These are phyloP conservation scores for Andrena minutula DNA, from an alignment of 2,888 invertebrate species.

Conservation along the genomic window DNA sequence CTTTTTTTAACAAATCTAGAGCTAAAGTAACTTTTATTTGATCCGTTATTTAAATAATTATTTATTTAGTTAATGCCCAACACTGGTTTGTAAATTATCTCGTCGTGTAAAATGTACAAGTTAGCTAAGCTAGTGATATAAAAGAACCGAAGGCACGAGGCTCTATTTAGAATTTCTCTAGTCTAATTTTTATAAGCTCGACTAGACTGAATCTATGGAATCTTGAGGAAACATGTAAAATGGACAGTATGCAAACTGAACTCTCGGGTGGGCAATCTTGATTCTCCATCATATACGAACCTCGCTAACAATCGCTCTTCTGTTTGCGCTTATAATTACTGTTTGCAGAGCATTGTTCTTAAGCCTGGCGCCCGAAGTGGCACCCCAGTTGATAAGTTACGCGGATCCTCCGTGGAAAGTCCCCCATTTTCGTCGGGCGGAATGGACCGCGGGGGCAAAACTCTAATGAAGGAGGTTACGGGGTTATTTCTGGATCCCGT, in stretches of 20 bases:
- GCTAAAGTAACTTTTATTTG: no score
- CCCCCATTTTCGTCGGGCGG: conserved; percentile 25
- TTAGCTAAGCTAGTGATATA: no score
- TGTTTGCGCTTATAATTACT: conserved; percentile 72
- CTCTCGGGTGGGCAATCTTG: conserved; percentile 32
- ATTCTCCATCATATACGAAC: conserved; percentile 47
- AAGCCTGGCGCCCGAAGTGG: conserved; percentile 44
- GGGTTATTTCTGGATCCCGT: conserved; percentile 24
- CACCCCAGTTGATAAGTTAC: conserved; percentile 62
- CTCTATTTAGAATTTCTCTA: no score
- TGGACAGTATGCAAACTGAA: conserved; percentile 21
- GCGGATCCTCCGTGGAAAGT: conserved; percentile 37
- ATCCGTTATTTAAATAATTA: no score
- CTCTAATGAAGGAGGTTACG: conserved; percentile 54
- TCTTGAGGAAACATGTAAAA: conserved; percentile 5
- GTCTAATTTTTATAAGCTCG: conserved; percentile 15
- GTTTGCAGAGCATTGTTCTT: conserved; percentile 67
- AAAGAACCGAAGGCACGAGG: no score
- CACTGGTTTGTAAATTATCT: no score
- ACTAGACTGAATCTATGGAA: not conserved
- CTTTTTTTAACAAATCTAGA: no score
- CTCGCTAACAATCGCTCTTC: conserved; percentile 58
- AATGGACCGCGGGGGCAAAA: conserved; percentile 37
- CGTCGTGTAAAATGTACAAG: no score
- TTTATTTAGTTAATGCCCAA: no score